Conservation (phyloP, 1,140 invertebrate genomes). For the Megalopta genalis region DNA sequence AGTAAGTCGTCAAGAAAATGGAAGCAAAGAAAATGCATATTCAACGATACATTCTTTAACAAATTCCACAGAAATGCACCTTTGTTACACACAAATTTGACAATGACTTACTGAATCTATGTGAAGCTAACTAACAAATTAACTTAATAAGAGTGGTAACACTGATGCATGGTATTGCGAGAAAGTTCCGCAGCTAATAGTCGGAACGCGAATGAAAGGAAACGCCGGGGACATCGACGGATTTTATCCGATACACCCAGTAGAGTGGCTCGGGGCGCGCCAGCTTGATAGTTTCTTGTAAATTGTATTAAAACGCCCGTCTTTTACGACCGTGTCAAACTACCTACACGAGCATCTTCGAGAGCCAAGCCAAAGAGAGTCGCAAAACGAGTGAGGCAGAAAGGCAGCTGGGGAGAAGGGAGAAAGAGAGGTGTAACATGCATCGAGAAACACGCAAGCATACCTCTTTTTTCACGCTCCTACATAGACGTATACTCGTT, state of each 20-base stretch:
- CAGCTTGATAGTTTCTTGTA: conserved; percentile 78
- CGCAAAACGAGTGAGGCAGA: conserved; percentile 12
- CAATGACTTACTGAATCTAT: too few relatives aligned
- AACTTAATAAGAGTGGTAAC: too few relatives aligned
- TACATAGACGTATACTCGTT: neutral
- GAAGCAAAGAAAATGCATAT: too few relatives aligned
- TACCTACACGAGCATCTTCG: conserved; percentile 73
- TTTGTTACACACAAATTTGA: too few relatives aligned
- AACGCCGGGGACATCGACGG: conserved; percentile 25
- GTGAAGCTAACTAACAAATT: too few relatives aligned
- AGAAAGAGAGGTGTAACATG: conserved; percentile 11
- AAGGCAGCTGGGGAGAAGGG: neutral
- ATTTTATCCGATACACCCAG: conserved; percentile 63
- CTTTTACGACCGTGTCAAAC: conserved; percentile 80
- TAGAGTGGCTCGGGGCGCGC: conserved; percentile 51
- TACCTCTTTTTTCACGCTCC: conserved; percentile 3
- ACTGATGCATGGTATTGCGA: too few relatives aligned
- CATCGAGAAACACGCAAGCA: conserved; percentile 30
- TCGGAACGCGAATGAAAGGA: neutral
- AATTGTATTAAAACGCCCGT: conserved; percentile 80
- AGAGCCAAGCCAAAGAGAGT: conserved; percentile 48
- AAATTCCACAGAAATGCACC: too few relatives aligned
- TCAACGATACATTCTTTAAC: too few relatives aligned
- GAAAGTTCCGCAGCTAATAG: neutral
- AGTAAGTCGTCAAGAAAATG: too few relatives aligned